Conservation (phyloP, 2,888 invertebrate genomes). For the Hofmannophila pseudospretella region DNA sequence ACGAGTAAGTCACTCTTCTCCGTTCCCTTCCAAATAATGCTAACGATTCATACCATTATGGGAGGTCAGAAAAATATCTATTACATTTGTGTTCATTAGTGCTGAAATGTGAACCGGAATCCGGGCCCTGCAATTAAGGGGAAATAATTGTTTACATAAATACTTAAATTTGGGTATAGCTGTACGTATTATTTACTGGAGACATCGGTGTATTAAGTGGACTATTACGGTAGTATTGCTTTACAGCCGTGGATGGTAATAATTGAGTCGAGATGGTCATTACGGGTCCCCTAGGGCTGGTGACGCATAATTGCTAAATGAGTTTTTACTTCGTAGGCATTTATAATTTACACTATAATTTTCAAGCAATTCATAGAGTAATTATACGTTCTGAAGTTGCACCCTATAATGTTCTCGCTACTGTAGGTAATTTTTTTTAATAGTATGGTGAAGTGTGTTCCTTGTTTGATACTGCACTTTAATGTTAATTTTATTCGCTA, state of each 20-base stretch:
- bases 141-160: conserved; percentile 70
- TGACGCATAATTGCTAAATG: conserved; percentile 4
- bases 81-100: conserved; percentile 73
- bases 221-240: conserved; percentile 66
- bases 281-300: conserved; percentile 27
- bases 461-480: no score
- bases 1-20: conserved; percentile 4
- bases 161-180: conserved; percentile 56
- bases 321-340: conserved; percentile 6
- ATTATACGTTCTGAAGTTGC: no score
- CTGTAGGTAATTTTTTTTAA: no score
- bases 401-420: no score
- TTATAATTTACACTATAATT: neutral
- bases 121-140: conserved; percentile 60
- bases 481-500: no score
- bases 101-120: conserved; percentile 49
- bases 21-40: conserved; percentile 36
- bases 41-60: conserved; percentile 46
- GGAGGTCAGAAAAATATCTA: conserved; percentile 70
- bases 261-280: conserved; percentile 47
- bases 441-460: no score
- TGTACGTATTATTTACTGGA: conserved; percentile 55
- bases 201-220: conserved; percentile 55
- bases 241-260: conserved; percentile 43
- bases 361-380: no score